phyloP scores from a whole-genome alignment of 2,113 vertebrate species.

The Arizona elegans region DNA sequence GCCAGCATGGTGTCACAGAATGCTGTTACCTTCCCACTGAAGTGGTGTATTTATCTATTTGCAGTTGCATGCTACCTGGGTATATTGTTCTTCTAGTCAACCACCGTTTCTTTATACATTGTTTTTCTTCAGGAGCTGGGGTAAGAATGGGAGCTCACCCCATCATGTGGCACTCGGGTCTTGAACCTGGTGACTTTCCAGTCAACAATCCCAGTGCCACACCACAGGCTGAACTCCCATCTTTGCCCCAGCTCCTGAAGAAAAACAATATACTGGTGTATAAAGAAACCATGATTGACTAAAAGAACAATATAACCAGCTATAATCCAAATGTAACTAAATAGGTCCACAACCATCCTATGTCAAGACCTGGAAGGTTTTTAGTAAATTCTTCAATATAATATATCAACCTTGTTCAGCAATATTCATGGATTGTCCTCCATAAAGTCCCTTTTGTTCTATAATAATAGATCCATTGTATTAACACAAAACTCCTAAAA shows the following conservation, averaged over 20 bases:
- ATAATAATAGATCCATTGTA: neutral
- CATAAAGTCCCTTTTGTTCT: neutral
- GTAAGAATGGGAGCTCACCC: neutral
- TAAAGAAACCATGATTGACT: neutral
- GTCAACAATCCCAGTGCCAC: neutral
- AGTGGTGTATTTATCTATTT: neutral
- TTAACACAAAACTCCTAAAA: neutral
- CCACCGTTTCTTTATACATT: neutral
- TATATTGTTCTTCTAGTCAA: neutral
- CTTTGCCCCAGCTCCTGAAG: neutral
- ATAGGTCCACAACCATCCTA: neutral
- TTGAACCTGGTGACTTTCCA: neutral
- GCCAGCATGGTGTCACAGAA: neutral
- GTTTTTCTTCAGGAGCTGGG: neutral
- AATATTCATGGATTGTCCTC: neutral
- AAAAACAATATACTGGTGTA: neutral
- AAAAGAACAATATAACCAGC: neutral
- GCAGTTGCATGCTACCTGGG: neutral
- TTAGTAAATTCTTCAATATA: neutral
- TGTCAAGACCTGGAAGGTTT: neutral
- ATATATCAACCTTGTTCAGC: neutral
- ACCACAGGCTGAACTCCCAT: neutral
- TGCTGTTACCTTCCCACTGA: too few relatives aligned
- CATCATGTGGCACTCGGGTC: neutral
- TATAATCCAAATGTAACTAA: neutral